Evolutionary conservation across 2,797 vertebrate genomes (phyloP).

Genomic region (Mustela erminea): DNA sequence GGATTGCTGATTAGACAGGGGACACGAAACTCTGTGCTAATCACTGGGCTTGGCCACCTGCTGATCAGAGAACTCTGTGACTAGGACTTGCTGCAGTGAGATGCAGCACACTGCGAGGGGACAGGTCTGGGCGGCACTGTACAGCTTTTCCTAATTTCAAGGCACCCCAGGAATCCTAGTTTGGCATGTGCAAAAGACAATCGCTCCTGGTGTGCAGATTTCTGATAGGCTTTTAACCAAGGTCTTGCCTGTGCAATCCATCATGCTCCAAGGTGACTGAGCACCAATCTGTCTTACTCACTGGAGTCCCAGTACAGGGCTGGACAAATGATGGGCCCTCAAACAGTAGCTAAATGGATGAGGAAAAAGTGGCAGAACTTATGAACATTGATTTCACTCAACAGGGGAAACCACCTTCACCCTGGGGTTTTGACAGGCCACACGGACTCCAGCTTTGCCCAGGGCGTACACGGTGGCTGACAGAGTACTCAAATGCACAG

Average conservation of each 20-base stretch:
- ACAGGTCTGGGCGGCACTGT: background rate
- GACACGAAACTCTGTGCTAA: background rate
- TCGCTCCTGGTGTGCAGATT: rapidly evolving
- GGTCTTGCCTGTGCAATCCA: background rate
- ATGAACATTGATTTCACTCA: background rate
- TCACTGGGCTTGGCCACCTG: too few relatives aligned
- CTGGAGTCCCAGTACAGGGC: background rate
- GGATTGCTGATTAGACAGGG: background rate
- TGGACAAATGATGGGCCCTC: background rate
- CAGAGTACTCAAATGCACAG: background rate
- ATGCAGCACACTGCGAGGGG: rapidly evolving
- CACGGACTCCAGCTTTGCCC: background rate
- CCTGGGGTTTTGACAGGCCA: background rate
- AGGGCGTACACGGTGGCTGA: background rate
- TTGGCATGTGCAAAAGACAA: background rate
- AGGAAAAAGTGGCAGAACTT: background rate
- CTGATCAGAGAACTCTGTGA: background rate
- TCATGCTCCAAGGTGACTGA: background rate
- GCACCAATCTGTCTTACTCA: background rate
- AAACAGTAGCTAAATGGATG: background rate
- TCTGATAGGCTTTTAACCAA: background rate
- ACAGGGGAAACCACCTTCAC: background rate
- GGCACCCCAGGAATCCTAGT: too few relatives aligned
- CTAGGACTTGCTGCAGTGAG: background rate
- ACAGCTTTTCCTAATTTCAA: background rate